These are phyloP conservation scores for Brachylomia viminalis DNA, from an alignment of 2,888 invertebrate genomes.

Conservation along the genomic window DNA sequence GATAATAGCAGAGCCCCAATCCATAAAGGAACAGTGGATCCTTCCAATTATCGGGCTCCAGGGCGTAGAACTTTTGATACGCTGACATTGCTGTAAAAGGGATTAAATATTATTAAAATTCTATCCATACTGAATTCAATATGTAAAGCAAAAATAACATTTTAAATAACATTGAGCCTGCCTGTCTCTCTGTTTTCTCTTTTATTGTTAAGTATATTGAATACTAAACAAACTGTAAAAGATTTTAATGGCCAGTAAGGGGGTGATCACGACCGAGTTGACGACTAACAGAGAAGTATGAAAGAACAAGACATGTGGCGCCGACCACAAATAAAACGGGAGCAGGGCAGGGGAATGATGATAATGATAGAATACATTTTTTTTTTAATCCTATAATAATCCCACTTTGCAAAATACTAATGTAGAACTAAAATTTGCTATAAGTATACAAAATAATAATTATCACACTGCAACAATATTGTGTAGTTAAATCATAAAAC, in stretches of 20 bases:
- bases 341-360: not conserved
- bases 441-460: not conserved
- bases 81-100: conserved; percentile 97
- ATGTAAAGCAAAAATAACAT: not conserved
- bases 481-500: conserved; percentile 14
- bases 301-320: not conserved
- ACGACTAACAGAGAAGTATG: not conserved
- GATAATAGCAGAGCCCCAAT: conserved; percentile 98
- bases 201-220: not conserved
- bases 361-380: not conserved
- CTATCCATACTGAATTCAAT: not conserved
- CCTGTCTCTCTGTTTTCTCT: not conserved
- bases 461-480: conserved; percentile 12
- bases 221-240: not conserved
- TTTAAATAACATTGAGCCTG: not conserved
- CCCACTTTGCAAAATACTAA: not conserved
- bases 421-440: not conserved
- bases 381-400: not conserved
- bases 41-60: conserved; percentile 96
- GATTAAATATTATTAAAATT: not conserved
- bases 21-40: conserved; percentile 98
- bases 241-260: not conserved
- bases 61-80: conserved; percentile 97
- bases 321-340: not conserved
- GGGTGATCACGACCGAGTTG: too few species aligned